Base-by-base conservation (phyloP, 1,140 invertebrate genomes). In the Cydia splendana region DNA sequence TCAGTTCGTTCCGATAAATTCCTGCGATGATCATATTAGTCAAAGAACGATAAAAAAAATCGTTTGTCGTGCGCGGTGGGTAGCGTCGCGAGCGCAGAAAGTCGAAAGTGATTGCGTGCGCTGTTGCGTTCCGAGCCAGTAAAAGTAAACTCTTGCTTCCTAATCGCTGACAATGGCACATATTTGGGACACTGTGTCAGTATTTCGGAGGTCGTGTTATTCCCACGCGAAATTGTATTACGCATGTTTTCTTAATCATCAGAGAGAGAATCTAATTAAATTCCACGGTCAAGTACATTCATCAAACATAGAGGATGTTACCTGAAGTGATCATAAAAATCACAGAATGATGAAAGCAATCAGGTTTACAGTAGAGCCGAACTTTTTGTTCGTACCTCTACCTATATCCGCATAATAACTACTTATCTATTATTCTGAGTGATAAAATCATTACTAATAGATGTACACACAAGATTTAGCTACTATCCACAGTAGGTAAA, bases 71-170 rank as follows among this genome's bases (percentile, higher is more conserved):
- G 74, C 45, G 51, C 74, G 45, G 15, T 75, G 48, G 74, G 51
- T 57, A 75, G 57, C 74, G 71, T 76, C 75, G 65, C 42, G 65
- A 65, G 84, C 79, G 78, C 84, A 78, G 85, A 88, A 87, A 89
- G 88, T 87, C 77, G 87, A 90, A 91, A 90, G 88, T 89, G 83
- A 82, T 90, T 84, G 88, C 89, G 88, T 89, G 89, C 82, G 79
- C 71, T 48, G 81, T 79, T 78, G 85, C 85, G 86, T 86, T 85
- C 81, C 82, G 77, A 74, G 75, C 65, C 77, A 86, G 88, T 88
- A 90, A 89, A 90, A 89, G 88, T 90, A 88, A 89, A 89, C 87
- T 90, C 88, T 87, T 90, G 86, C 88, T 84, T 75, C 79, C 76
- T 75, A 78, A 77, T 69, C 76, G 80, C 75, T 76, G 77, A 84